A percentile compares a stretch with the other conserved stretches of the same genome.
phyloP scores from a whole-genome alignment of 2,113 vertebrate species.

The Axis porcinus region DNA sequence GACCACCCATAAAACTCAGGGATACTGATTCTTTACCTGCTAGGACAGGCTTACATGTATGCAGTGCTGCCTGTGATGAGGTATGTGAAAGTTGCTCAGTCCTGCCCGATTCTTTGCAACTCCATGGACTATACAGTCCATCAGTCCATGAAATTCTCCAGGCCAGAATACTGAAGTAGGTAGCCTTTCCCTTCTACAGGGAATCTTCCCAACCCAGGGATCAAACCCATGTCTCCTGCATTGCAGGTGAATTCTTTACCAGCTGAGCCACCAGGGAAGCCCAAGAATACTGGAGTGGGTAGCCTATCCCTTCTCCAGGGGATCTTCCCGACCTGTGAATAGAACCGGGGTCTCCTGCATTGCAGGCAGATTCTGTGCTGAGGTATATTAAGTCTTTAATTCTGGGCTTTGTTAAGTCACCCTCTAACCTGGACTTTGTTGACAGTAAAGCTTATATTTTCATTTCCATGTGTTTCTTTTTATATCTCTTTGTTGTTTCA shows the following conservation, averaged over 20 bases:
- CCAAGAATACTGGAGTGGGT: neutral
- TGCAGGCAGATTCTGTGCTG: neutral
- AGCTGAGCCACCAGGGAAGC: neutral
- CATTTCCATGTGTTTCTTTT: neutral
- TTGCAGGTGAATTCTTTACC: neutral
- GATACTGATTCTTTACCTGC: neutral
- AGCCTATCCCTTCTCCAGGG: neutral
- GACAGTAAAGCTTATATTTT: neutral
- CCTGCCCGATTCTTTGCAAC: accelerated
- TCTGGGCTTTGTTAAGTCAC: neutral
- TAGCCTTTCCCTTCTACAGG: neutral
- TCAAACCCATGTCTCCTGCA: accelerated
- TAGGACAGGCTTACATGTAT: neutral
- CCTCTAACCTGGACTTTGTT: neutral
- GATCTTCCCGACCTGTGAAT: accelerated
- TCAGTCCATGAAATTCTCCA: neutral
- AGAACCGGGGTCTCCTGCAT: neutral
- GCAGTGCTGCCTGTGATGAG: neutral
- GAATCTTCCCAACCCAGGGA: neutral
- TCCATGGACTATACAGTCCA: neutral
- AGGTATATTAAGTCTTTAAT: neutral
- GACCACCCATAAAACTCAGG: neutral
- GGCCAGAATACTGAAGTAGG: neutral
- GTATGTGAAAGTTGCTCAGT: neutral
- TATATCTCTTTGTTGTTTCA: neutral